Conservation (phyloP, 2,797 vertebrate genomes). For the Chaenodraco wilsoni region DNA sequence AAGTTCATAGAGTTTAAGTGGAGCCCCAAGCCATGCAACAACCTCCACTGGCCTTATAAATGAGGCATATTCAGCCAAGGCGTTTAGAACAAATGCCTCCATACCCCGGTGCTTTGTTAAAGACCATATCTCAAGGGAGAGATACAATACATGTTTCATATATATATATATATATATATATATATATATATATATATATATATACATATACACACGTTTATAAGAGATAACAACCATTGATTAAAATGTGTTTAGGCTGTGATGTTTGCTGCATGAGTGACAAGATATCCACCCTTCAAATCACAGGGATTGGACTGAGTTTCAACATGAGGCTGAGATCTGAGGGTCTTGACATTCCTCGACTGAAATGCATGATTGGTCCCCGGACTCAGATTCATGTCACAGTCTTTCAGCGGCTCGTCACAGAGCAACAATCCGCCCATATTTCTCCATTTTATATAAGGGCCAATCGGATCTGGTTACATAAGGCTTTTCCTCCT, state of each 20-base stretch:
- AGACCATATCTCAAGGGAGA: slow-evolving; percentile 37
- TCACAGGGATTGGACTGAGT: slow-evolving; percentile 35
- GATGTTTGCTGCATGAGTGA: slow-evolving; percentile 41
- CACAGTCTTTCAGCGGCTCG: slow-evolving; percentile 74
- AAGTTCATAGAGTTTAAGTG: slow-evolving; percentile 77
- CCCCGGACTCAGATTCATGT: slow-evolving; percentile 69
- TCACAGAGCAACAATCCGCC: slow-evolving; percentile 57
- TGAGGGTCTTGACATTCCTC: slow-evolving; percentile 59
- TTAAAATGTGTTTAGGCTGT: slow-evolving; percentile 26
- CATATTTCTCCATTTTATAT: slow-evolving; percentile 75
- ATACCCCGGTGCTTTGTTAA: slow-evolving; percentile 54
- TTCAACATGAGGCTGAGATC: slow-evolving; percentile 61
- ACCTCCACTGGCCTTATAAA: slow-evolving; percentile 71
- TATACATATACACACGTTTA: neutral
- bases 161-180: no score
- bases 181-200: no score
- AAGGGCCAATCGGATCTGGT: slow-evolving; percentile 66
- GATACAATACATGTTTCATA: slow-evolving; percentile 37
- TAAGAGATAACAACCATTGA: slow-evolving; percentile 28
- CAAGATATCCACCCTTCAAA: slow-evolving; percentile 42
- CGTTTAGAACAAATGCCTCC: slow-evolving; percentile 48
- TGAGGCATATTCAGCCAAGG: slow-evolving; percentile 59
- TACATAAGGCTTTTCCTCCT: slow-evolving; percentile 61
- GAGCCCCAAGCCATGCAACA: slow-evolving; percentile 63
- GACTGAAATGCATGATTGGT: slow-evolving; percentile 71